Evolutionary conservation across 2,888 invertebrate genomes (phyloP).

Genomic region (Ochlodes sylvanus): DNA sequence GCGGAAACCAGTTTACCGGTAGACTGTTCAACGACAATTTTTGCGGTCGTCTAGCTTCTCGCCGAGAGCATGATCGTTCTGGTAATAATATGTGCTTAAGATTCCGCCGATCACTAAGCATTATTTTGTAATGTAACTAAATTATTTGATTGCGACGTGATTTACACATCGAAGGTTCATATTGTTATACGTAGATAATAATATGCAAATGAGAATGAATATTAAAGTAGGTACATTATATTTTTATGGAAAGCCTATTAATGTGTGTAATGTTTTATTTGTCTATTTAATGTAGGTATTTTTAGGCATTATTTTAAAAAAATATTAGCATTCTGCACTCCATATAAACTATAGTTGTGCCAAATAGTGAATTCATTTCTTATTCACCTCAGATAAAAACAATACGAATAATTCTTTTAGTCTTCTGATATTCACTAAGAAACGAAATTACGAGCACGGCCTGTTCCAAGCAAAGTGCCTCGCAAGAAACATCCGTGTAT

Average conservation of each 20-base stretch:
- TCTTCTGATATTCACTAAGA: background rate
- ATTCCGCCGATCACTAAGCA: constrained; percentile 9
- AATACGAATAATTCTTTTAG: too few species aligned
- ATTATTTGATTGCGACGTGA: background rate
- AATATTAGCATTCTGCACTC: too few species aligned
- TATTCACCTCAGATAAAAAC: too few species aligned
- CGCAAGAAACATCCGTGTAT: constrained; percentile 41
- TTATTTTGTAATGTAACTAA: background rate
- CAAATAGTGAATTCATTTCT: too few species aligned
- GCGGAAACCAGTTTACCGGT: constrained; percentile 71
- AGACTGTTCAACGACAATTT: constrained; percentile 61
- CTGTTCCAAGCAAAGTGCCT: constrained; percentile 40
- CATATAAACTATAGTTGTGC: too few species aligned
- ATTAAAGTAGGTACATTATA: too few species aligned
- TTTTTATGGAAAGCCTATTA: too few species aligned
- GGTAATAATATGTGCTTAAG: constrained; percentile 4
- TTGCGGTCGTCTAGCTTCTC: constrained; percentile 30
- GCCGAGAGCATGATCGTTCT: constrained; percentile 10
- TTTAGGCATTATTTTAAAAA: too few species aligned
- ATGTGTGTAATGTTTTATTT: too few species aligned
- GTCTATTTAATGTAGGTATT: too few species aligned
- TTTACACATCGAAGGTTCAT: background rate
- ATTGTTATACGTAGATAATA: too few species aligned
- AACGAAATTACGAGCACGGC: background rate
- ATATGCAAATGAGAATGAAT: too few species aligned